Evolutionary conservation across 2,113 vertebrate species (phyloP), one percentile per base, ranked within the genome.

Genomic region (Loxodonta africana): DNA sequence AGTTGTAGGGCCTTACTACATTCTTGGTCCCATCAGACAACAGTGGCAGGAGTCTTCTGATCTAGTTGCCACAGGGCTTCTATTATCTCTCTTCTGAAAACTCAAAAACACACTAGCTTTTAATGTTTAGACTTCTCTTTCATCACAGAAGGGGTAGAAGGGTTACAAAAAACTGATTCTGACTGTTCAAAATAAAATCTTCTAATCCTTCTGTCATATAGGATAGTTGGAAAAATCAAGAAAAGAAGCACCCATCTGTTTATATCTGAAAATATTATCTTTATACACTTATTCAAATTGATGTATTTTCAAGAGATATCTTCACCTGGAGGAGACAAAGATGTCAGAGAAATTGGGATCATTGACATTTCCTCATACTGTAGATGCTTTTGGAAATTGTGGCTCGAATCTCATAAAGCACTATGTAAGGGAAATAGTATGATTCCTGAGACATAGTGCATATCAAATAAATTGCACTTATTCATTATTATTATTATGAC

Each of bases 161-260:
- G 53, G 28, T 9, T 12, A 77, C 25, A 94, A 90, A 88, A 91
- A 91, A 20, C 10, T 62, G 30, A 94, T 8, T 3, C 26, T 48
- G 73, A 82, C 28, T 88, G 21, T 71, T 74, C 21, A 10, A 44
- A 83, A 95, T 85, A 86, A 46, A 80, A 46, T 85, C 77, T 80
- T 46, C 8, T 9, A 95, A 87, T 89, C 26, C 44, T 86, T 77
- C 44, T 96, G 73, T 80, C 86, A 95, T 91, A 71, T 30, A 63
- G 63, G 48, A 95, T 89, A 41, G 77, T 30, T 87, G 37, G 67
- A 93, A 94, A 77, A 33, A 96, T 65, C 88, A 77, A 90, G 69
- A 95, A 83, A 96, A 91, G 85, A 94, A 69, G 21, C 85, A 85
- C 87, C 65, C 71, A 87, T 87, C 83, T 97, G 74, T 83, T 84